These are phyloP conservation scores for Ictalurus furcatus DNA, from an alignment of 2,113 vertebrate genomes.

Conservation along the genomic window DNA sequence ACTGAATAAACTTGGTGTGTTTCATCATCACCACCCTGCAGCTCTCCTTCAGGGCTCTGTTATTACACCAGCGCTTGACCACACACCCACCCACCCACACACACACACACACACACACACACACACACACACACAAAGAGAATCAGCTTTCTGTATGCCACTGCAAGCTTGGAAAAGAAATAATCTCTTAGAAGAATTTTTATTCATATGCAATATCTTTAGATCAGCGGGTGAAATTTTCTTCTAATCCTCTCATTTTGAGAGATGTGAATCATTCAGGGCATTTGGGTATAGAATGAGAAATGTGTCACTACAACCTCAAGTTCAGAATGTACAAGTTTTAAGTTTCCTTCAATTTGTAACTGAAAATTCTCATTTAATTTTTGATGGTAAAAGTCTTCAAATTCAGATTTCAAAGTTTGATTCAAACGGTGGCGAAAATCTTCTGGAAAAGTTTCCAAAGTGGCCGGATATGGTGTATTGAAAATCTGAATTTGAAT, in stretches of 20 bases:
- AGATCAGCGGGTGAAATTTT: too few relatives aligned
- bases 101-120: constrained; percentile 19
- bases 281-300: not conserved
- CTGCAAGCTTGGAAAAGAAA: not conserved
- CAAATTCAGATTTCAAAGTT: not conserved
- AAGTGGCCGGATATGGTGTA: not conserved
- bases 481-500: not conserved
- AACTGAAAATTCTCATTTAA: not conserved
- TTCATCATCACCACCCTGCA: constrained; percentile 33
- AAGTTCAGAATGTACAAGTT: not conserved
- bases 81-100: not conserved
- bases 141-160: not conserved
- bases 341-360: not conserved
- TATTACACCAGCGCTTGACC: constrained; percentile 10
- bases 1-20: constrained; percentile 22
- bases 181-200: not conserved
- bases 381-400: too few relatives aligned
- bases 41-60: constrained; percentile 14
- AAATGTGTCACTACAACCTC: not conserved
- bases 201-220: too few relatives aligned
- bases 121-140: not conserved
- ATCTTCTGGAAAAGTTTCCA: not conserved
- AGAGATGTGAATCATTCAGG: not conserved
- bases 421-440: not conserved
- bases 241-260: not conserved